Base-by-base conservation (phyloP, 2,113 vertebrate species). In the Antigone vipio region DNA sequence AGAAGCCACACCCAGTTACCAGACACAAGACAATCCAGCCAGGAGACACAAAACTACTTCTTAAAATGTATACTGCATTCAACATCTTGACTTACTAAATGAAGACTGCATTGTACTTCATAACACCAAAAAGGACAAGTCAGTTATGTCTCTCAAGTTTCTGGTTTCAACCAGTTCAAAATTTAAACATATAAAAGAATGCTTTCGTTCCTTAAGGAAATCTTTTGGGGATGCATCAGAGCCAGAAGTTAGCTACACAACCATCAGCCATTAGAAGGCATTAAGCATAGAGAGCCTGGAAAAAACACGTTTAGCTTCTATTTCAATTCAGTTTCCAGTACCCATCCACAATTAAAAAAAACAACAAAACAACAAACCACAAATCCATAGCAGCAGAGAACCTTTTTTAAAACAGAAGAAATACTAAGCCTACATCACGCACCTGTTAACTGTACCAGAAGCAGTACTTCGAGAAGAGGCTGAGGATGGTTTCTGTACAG, bases 401-500 rank as follows among this genome's bases (percentile, higher is more conserved):
- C 8, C 12, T 27, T 58, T 53, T 45, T 35, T 1, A 47, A 53
- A 75, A 72, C 38, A 21, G 35, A 69, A 40, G 72, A 55, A 50
- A 50, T 14, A 32, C 20, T 22, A 50, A 66, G 73, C 15, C 35
- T 32, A 29, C 44, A 83, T 52, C 72, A 93, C 82, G 15, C 85
- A 98, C 96, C 97, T 97, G 94, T 89, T 96, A 22, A 93, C 60
- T 92, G 96, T 86, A 58, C 92, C 95, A 96, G 97, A 94, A 68
- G 97, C 93, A 85, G 95, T 91, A 72, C 91, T 96, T 74, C 93
- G 87, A 92, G 95, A 97, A 83, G 95, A 96, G 92, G 88, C 91
- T 71, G 97, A 95, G 66, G 97, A 92, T 91, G 96, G 95, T 93
- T 97, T 97, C 93, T 97, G 97, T 88, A 89, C 85, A 93, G 89